phyloP scores from a whole-genome alignment of 2,888 invertebrate species.

The Elgonia sp. region DNA sequence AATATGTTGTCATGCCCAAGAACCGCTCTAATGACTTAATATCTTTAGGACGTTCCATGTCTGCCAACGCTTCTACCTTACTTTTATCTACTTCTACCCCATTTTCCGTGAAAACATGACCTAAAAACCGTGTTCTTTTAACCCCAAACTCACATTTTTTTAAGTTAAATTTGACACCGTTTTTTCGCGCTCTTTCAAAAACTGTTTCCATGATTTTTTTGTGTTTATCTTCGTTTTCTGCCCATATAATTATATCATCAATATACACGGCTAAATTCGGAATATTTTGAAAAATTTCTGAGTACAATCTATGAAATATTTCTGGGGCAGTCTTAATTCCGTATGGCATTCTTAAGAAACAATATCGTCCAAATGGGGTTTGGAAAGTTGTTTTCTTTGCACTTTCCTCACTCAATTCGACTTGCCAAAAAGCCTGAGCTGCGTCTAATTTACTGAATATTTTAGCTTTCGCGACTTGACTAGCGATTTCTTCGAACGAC shows the following conservation, averaged over 20 bases:
- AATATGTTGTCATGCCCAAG: too few species aligned
- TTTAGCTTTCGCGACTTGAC: constrained; percentile 19
- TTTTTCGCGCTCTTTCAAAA: constrained; percentile 69
- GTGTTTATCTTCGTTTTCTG: constrained; percentile 76
- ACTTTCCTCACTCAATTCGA: constrained; percentile 78
- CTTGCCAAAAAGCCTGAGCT: constrained; percentile 76
- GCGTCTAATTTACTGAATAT: constrained; percentile 40
- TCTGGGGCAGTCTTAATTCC: too few species aligned
- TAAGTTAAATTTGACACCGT: constrained; percentile 65
- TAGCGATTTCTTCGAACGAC: constrained; percentile 30
- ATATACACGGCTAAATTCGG: constrained; percentile 72
- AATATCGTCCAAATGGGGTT: too few species aligned
- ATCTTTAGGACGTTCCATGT: too few species aligned
- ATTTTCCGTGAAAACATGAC: constrained; percentile 75
- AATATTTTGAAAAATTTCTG: constrained; percentile 68
- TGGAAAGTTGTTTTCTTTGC: constrained; percentile 78
- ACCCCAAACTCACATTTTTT: constrained; percentile 77
- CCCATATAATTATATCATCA: constrained; percentile 75
- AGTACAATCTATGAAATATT: constrained; percentile 74
- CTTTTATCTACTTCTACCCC: constrained; percentile 74
- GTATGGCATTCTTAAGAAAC: constrained; percentile 68
- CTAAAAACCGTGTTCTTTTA: constrained; percentile 78
- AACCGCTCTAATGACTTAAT: too few species aligned
- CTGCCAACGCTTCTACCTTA: constrained; percentile 77
- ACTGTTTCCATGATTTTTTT: constrained; percentile 68